phyloP scores from a whole-genome alignment of 2,797 vertebrate species.

The Arrhamphus sclerolepis region DNA sequence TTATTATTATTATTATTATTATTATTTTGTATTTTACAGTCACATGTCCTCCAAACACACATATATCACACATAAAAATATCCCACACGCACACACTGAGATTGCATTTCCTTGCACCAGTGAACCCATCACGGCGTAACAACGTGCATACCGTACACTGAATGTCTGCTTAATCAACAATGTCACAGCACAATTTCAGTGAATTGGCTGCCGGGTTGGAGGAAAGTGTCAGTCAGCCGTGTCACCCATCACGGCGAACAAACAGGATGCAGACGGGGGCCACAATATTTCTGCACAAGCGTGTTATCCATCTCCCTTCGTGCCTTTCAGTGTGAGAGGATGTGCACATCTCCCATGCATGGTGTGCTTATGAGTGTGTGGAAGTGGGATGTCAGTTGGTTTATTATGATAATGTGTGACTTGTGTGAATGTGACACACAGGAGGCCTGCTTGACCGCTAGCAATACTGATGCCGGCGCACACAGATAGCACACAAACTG shows the following conservation, averaged over 20 bases:
- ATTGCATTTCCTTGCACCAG: slow-evolving; percentile 37
- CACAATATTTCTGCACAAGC: slow-evolving; percentile 25
- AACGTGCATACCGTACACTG: slow-evolving; percentile 20
- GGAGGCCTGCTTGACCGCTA: slow-evolving; percentile 54
- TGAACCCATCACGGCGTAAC: slow-evolving; percentile 34
- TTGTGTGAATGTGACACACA: slow-evolving; percentile 75
- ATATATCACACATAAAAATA: slow-evolving; percentile 10
- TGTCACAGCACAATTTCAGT: slow-evolving; percentile 60
- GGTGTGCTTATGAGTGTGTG: slow-evolving; percentile 17
- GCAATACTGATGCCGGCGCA: slow-evolving; percentile 2
- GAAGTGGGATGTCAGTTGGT: slow-evolving; percentile 67
- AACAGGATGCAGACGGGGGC: slow-evolving; percentile 49
- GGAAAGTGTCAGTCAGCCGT: slow-evolving; percentile 73
- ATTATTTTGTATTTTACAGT: not conserved
- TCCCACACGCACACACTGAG: not conserved
- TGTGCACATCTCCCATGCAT: slow-evolving; percentile 19
- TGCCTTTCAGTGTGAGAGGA: slow-evolving; percentile 23
- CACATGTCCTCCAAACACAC: slow-evolving; percentile 23
- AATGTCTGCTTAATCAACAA: slow-evolving; percentile 66
- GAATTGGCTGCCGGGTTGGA: slow-evolving; percentile 64
- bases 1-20: too few species aligned
- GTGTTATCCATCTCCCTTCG: slow-evolving; percentile 46
- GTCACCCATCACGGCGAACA: slow-evolving; percentile 67
- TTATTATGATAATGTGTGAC: slow-evolving; percentile 74
- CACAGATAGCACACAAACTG: not conserved